Percentiles rank a stretch among this genome's conserved stretches.
Evolutionary conservation across 1,140 invertebrate species (phyloP).

Genomic region (Neelides sp.): DNA sequence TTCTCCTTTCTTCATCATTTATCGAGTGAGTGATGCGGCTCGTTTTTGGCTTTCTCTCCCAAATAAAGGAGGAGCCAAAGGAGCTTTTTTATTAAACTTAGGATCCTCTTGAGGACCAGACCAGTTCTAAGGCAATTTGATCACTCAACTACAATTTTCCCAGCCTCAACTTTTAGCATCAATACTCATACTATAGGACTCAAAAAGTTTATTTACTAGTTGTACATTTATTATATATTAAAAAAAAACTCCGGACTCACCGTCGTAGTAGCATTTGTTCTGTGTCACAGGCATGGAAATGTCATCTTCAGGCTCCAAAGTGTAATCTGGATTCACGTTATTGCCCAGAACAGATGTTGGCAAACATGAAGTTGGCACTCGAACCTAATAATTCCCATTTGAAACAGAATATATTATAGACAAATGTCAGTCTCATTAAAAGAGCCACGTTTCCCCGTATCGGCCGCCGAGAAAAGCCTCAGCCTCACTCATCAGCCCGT

Average conservation of each 20-base stretch:
- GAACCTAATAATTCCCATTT: slow-evolving; percentile 31
- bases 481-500: too few relatives aligned
- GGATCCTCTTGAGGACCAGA: too few relatives aligned
- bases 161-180: too few relatives aligned
- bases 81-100: too few relatives aligned
- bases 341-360: slow-evolving; percentile 34
- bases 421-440: neutral
- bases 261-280: slow-evolving; percentile 34
- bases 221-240: neutral
- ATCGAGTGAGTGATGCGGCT: neutral
- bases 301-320: slow-evolving; percentile 26
- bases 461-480: too few relatives aligned
- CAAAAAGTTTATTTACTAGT: neutral
- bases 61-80: too few relatives aligned
- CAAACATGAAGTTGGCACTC: slow-evolving; percentile 53
- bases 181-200: neutral
- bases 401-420: neutral
- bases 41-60: too few relatives aligned
- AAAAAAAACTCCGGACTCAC: slow-evolving; percentile 9
- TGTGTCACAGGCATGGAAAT: slow-evolving; percentile 8
- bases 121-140: too few relatives aligned
- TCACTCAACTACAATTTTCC: too few relatives aligned
- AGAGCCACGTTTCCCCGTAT: neutral
- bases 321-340: slow-evolving; percentile 22
- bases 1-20: too few relatives aligned